Evolutionary conservation across 2,113 vertebrate species (phyloP).

Genomic region (Rhinolophus sinicus): DNA sequence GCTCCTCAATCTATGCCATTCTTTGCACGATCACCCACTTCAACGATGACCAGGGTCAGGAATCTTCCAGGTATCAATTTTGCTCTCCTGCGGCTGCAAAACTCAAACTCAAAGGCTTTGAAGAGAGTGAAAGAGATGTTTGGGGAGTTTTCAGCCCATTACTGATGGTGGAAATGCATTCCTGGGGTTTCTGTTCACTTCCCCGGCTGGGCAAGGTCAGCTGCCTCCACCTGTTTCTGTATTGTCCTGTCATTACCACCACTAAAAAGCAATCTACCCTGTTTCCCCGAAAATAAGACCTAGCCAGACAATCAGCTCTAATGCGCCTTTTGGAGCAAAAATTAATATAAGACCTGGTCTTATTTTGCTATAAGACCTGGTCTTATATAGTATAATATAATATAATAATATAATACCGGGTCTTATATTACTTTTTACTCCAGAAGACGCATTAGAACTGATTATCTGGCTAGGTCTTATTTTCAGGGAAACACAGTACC

Average conservation of each 20-base stretch:
- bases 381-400: too few species aligned
- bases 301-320: too few species aligned
- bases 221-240: neutral
- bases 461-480: too few species aligned
- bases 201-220: neutral
- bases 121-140: neutral
- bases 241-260: accelerated
- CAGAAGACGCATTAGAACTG: too few species aligned
- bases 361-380: too few species aligned
- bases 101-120: neutral
- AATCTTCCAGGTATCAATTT: neutral
- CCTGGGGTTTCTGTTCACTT: neutral
- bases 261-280: neutral
- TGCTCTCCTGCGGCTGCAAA: neutral
- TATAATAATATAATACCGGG: too few species aligned
- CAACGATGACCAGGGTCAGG: neutral
- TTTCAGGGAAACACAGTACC: too few species aligned
- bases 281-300: too few species aligned
- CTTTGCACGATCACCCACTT: neutral
- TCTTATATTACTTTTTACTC: too few species aligned
- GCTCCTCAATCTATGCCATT: neutral
- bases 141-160: neutral
- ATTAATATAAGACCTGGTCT: too few species aligned
- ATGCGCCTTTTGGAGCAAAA: too few species aligned
- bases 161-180: neutral